Base-by-base conservation (phyloP, 2,113 vertebrate genomes). In the Oriolus oriolus region DNA sequence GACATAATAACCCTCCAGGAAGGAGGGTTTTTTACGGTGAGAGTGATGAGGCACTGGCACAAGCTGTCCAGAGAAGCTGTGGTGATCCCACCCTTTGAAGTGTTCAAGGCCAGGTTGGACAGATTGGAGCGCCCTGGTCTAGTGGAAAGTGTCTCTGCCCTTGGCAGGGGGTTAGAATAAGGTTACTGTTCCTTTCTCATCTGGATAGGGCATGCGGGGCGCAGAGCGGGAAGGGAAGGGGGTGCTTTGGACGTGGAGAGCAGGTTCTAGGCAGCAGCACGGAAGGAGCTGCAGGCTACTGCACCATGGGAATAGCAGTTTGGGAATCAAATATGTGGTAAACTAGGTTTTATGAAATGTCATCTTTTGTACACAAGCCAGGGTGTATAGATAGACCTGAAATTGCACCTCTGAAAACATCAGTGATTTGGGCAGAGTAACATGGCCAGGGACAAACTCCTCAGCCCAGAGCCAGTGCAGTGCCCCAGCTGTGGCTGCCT, bases 361-460 rank as follows among this genome's bases (percentile, higher is more conserved):
- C 3, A 28, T 17, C 28, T 16, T 65, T 35, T 35, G 21, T 59
- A 1, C 21, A 16, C 3, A 6, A 53, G 30, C 21, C 4, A 0
- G 6, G 33, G 16, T 30, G 39, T 64, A 8, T 20, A 50, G 44
- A 16, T 71, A 11, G 41, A 56, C 13, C 30, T 68, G 61, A 50
- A 83, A 12, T 6, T 42, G 53, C 11, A 1, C 64, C 22, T 71
- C 17, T 41, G 0, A 35, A 31, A 45, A 10, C 1, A 0, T 3
- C 3, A 2, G 19, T 7, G 15, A 33, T 86, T 64, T 47, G 49
- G 30, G 10, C 37, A 47, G 49, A 15, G 28, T 21, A 2, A 23
- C 0, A 2, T 18, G 52, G 35, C 20, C 30, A 4, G 2, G 4
- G 52, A 31, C 31, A 37, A 6, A 57, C 10, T 21, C 6, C 8